phyloP scores from a whole-genome alignment of 2,888 invertebrate species.

The Heliconius ismenius region DNA sequence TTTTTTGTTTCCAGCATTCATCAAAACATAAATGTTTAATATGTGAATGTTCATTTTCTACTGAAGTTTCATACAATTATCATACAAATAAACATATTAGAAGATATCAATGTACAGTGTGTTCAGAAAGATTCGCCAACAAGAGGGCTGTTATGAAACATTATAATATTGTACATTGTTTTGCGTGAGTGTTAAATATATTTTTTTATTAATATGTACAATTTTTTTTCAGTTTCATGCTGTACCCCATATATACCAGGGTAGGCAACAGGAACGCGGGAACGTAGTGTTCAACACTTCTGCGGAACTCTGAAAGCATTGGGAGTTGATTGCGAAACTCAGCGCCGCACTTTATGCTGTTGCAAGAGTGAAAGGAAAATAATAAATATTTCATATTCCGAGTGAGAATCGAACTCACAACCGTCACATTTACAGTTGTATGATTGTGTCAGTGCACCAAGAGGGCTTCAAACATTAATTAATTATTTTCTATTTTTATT shows the following conservation, averaged over 20 bases:
- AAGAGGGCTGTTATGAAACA: constrained; percentile 54
- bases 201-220: background rate
- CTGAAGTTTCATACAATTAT: constrained; percentile 62
- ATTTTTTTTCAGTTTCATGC: background rate
- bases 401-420: too few species aligned
- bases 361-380: too few species aligned
- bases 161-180: constrained; percentile 52
- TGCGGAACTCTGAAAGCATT: background rate
- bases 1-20: constrained; percentile 53
- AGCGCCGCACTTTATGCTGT: too few species aligned
- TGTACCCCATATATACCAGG: background rate
- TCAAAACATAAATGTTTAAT: constrained; percentile 56
- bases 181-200: constrained; percentile 48
- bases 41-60: constrained; percentile 61
- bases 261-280: background rate
- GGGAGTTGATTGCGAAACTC: too few species aligned
- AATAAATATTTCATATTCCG: too few species aligned
- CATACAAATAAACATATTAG: constrained; percentile 59
- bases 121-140: constrained; percentile 48
- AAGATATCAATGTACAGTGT: constrained; percentile 58
- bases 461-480: too few species aligned
- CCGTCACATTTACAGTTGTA: too few species aligned
- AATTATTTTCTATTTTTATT: too few species aligned
- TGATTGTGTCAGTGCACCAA: too few species aligned
- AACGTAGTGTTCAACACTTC: background rate